Percentiles rank a stretch among this genome's conserved stretches.
These are phyloP conservation scores for Numida meleagris DNA, from an alignment of 2,113 vertebrate genomes.

Conservation along the genomic window DNA sequence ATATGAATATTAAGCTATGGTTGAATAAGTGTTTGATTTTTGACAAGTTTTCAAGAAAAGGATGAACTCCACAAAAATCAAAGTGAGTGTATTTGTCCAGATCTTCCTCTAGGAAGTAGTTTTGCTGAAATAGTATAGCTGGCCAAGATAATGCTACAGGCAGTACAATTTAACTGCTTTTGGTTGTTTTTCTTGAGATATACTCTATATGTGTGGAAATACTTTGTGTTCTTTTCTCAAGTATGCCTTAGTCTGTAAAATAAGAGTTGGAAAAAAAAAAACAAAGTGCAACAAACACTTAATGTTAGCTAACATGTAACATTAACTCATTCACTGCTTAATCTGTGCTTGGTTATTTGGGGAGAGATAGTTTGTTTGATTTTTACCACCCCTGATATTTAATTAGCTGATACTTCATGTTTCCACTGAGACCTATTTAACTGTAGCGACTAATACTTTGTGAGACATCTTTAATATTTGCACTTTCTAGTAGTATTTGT, in stretches of 20 bases:
- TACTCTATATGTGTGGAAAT: neutral
- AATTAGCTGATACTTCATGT: neutral
- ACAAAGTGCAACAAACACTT: too few relatives aligned
- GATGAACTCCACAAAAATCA: slow-evolving; percentile 40
- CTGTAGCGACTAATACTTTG: neutral
- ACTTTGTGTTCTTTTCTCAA: neutral
- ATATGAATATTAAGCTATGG: slow-evolving; percentile 49
- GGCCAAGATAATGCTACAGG: slow-evolving; percentile 62
- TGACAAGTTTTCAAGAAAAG: slow-evolving; percentile 59
- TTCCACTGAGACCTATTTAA: neutral
- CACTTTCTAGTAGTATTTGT: neutral
- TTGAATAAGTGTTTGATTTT: slow-evolving; percentile 56
- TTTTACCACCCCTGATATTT: neutral
- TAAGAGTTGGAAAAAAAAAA: neutral
- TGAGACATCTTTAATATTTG: neutral
- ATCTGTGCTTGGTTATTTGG: neutral
- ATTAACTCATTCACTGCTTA: neutral
- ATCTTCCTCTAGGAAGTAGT: slow-evolving; percentile 69
- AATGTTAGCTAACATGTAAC: too few relatives aligned
- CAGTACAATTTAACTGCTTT: neutral
- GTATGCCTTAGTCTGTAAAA: neutral
- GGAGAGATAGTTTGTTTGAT: neutral
- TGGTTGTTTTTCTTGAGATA: rapidly evolving
- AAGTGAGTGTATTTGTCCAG: slow-evolving; percentile 55
- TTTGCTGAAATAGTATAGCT: slow-evolving; percentile 59